Conservation (phyloP, 2,113 vertebrate genomes). For the Tetraodon nigroviridis region DNA sequence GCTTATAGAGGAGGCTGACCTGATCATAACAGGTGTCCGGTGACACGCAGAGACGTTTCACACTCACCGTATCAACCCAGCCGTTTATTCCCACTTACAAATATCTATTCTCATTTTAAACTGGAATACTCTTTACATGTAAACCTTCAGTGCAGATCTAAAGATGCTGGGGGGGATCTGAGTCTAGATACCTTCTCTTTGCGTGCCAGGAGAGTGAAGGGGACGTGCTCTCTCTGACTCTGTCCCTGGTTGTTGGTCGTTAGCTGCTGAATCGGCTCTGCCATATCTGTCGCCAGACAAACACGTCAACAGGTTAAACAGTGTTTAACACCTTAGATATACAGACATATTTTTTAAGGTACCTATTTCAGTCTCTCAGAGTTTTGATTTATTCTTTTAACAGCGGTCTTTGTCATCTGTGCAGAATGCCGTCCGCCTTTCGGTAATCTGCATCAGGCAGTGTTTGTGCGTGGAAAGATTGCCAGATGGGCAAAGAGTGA, state of each 20-base stretch:
- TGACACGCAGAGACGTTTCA: neutral
- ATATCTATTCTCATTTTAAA: too few species aligned
- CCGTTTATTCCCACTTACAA: too few species aligned
- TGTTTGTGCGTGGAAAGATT: slow-evolving; percentile 18
- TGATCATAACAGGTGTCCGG: slow-evolving; percentile 19
- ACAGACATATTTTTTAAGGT: neutral
- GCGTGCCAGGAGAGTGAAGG: slow-evolving; percentile 76
- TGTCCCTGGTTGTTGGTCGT: slow-evolving; percentile 76
- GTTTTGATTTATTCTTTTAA: too few species aligned
- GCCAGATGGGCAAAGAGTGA: slow-evolving; percentile 43
- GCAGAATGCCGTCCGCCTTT: slow-evolving; percentile 3
- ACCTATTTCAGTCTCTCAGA: neutral
- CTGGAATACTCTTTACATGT: too few species aligned
- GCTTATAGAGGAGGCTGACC: slow-evolving; percentile 43
- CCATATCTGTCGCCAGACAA: slow-evolving; percentile 79
- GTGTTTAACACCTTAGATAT: neutral
- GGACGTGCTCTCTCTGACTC: slow-evolving; percentile 74
- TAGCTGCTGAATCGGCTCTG: slow-evolving; percentile 85
- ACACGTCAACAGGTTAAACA: slow-evolving; percentile 4
- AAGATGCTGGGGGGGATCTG: neutral
- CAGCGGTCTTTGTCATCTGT: neutral
- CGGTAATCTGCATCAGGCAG: slow-evolving; percentile 23
- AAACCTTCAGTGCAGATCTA: neutral
- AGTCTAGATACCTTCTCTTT: slow-evolving; percentile 80
- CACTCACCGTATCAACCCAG: neutral